Conservation (phyloP, 2,888 invertebrate species). For the Amorpha juglandis region DNA sequence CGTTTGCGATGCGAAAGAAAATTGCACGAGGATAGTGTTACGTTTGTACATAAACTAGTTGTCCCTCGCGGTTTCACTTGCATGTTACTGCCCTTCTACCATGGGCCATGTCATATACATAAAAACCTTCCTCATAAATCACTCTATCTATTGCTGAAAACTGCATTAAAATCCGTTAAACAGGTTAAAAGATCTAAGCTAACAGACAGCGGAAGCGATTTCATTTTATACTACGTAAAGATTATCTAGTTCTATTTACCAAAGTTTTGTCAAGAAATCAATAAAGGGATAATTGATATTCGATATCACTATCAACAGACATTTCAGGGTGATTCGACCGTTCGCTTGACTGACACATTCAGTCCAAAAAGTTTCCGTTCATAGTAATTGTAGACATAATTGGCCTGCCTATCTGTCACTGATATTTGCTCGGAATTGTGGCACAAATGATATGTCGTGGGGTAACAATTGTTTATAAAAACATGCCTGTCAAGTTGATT, state of each 20-base stretch:
- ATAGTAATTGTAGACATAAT: slow-evolving; percentile 27
- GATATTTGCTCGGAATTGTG: slow-evolving; percentile 38
- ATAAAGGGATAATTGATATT: neutral
- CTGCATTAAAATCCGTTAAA: no score
- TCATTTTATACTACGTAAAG: no score
- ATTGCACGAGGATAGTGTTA: no score
- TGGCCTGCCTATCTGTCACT: slow-evolving; percentile 28
- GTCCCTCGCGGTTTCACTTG: no score
- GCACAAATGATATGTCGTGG: slow-evolving; percentile 47
- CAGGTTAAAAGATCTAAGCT: no score
- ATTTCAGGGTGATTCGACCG: slow-evolving; percentile 5
- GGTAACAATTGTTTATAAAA: slow-evolving; percentile 61
- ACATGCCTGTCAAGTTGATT: slow-evolving; percentile 57
- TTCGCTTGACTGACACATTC: neutral
- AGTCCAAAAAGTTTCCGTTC: slow-evolving; percentile 20
- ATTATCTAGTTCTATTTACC: neutral
- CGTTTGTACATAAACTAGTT: no score
- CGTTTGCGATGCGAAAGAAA: no score
- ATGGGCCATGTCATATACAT: no score
- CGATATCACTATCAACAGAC: neutral
- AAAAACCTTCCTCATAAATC: no score
- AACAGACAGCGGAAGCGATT: no score
- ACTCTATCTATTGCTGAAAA: no score
- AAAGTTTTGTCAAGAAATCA: slow-evolving; percentile 6
- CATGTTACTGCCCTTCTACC: no score